Conservation (phyloP, 2,888 invertebrate genomes). For the Brenthis hecate region DNA sequence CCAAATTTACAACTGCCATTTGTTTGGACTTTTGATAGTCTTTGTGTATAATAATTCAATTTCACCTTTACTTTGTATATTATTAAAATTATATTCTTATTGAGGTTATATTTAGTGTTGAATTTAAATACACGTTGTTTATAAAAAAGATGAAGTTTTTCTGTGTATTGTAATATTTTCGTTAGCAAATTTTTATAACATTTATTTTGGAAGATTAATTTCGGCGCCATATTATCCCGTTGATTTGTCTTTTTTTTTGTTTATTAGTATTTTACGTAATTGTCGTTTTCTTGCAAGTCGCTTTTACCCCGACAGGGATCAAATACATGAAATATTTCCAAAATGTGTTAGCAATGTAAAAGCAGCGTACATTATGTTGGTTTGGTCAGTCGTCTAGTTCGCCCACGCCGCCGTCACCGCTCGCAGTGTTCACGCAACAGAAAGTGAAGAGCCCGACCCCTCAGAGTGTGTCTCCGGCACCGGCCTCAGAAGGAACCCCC, state of each 20-base stretch:
- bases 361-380: slow-evolving; percentile 68
- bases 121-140: slow-evolving; percentile 74
- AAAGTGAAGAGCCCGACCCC: slow-evolving; percentile 57
- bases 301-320: slow-evolving; percentile 47
- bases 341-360: slow-evolving; percentile 43
- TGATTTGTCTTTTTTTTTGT: slow-evolving; percentile 45
- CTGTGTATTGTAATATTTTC: slow-evolving; percentile 49
- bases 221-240: slow-evolving; percentile 50
- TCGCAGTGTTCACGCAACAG: slow-evolving; percentile 67
- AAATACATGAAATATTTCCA: slow-evolving; percentile 18
- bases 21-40: slow-evolving; percentile 52
- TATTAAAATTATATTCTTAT: slow-evolving; percentile 55
- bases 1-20: slow-evolving; percentile 73
- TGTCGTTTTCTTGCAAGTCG: slow-evolving; percentile 75
- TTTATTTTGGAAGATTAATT: slow-evolving; percentile 81
- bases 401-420: slow-evolving; percentile 68
- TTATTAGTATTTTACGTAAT: slow-evolving; percentile 41
- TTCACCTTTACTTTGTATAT: slow-evolving; percentile 58
- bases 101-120: slow-evolving; percentile 73
- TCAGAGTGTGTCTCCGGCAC: slow-evolving; percentile 41
- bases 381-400: slow-evolving; percentile 76
- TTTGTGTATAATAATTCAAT: slow-evolving; percentile 53
- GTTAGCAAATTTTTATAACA: slow-evolving; percentile 61
- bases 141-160: slow-evolving; percentile 53
- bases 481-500: slow-evolving; percentile 51